Evolutionary conservation across 2,113 vertebrate genomes (phyloP).

Genomic region (Xenotilapia caudafasciata): DNA sequence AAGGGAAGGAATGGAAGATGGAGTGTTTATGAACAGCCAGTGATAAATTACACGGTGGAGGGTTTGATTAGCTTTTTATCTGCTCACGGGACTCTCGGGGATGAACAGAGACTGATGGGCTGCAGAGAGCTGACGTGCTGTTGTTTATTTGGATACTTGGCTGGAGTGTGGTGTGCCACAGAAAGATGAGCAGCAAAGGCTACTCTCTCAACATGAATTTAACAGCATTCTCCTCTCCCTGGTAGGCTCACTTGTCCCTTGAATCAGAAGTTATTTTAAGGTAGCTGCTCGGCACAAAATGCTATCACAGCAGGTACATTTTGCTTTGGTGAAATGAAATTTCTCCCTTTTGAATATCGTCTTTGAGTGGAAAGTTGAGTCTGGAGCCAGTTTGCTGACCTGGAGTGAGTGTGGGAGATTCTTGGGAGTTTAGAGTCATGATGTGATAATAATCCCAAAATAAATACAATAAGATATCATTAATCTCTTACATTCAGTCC

Average conservation of each 20-base stretch:
- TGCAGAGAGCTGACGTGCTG: slow-evolving; percentile 18
- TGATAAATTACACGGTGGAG: slow-evolving; percentile 57
- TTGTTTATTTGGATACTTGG: slow-evolving; percentile 54
- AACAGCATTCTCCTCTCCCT: background rate
- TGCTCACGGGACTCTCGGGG: slow-evolving; percentile 48
- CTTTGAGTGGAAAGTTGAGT: background rate
- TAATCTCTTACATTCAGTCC: slow-evolving; percentile 16
- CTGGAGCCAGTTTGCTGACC: background rate
- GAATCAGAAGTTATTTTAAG: background rate
- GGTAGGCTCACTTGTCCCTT: background rate
- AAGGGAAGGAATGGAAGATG: slow-evolving; percentile 18
- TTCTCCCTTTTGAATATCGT: background rate
- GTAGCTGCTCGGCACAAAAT: background rate
- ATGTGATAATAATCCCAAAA: slow-evolving; percentile 21
- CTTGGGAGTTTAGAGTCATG: background rate
- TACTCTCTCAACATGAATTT: background rate
- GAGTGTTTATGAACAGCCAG: slow-evolving; percentile 30
- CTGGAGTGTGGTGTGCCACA: background rate
- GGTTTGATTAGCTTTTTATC: slow-evolving; percentile 71
- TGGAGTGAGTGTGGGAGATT: background rate
- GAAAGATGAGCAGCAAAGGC: background rate
- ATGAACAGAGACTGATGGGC: slow-evolving; percentile 55
- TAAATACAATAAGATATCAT: slow-evolving; percentile 17
- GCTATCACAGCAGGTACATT: background rate
- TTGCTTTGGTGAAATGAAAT: background rate